Evolutionary conservation across 2,888 invertebrate genomes (phyloP).

Genomic region (Sinhomidia bicolor): DNA sequence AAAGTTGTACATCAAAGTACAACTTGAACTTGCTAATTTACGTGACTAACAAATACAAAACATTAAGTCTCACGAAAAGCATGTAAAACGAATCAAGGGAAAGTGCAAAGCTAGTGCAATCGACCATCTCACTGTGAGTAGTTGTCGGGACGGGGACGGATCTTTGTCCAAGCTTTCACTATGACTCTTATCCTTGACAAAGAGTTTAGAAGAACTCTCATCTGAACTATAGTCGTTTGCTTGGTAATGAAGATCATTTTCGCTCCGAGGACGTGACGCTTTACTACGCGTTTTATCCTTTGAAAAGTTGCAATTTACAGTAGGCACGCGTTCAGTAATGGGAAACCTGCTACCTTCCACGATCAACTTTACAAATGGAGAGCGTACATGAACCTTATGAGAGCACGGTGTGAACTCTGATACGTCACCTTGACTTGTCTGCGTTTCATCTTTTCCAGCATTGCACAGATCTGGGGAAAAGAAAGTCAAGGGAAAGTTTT

Average conservation of each 20-base stretch:
- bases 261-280: not conserved
- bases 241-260: not conserved
- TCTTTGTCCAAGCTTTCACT: not conserved
- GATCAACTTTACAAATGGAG: not conserved
- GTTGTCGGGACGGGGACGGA: constrained; percentile 4
- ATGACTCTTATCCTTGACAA: not conserved
- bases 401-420: not conserved
- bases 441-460: not conserved
- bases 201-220: not conserved
- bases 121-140: constrained; percentile 55
- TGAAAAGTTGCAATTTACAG: not conserved
- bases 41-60: too few species aligned
- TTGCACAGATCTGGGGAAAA: constrained; percentile 59
- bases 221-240: constrained; percentile 21
- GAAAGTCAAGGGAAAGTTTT: constrained; percentile 65
- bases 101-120: too few species aligned
- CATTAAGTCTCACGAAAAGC: too few species aligned
- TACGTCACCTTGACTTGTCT: not conserved
- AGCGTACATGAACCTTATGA: not conserved
- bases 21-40: too few species aligned
- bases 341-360: constrained; percentile 59
- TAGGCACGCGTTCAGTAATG: not conserved
- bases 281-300: not conserved
- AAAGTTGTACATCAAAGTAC: too few species aligned
- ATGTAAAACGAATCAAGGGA: too few species aligned